Percentiles rank a stretch among this genome's conserved stretches.
phyloP scores from a whole-genome alignment of 2,797 vertebrate genomes.

The Mus minutoides region DNA sequence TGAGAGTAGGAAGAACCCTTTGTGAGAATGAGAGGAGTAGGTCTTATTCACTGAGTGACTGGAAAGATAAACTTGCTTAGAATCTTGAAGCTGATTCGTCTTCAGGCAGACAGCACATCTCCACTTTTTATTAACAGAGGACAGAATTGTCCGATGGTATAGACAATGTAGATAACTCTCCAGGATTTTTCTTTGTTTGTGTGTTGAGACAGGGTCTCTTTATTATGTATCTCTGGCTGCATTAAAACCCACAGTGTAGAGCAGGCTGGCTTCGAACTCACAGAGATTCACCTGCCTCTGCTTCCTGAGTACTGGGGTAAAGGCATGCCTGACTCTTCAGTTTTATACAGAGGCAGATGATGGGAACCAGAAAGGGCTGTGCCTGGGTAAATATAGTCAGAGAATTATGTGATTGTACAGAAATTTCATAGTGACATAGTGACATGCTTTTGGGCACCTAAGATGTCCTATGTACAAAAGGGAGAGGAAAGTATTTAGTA shows the following conservation, averaged over 20 bases:
- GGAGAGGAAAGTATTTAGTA: not conserved
- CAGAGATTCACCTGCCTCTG: not conserved
- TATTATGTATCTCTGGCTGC: not conserved
- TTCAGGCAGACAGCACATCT: not conserved
- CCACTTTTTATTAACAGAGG: not conserved
- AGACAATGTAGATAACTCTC: not conserved
- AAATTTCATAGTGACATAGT: not conserved
- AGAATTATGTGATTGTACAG: not conserved
- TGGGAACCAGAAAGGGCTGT: not conserved
- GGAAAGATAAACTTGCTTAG: not conserved
- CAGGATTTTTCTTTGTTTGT: not conserved
- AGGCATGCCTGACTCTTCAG: not conserved
- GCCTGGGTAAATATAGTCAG: not conserved
- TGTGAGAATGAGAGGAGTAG: not conserved
- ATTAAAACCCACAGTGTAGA: not conserved
- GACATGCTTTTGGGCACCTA: not conserved
- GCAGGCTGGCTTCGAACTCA: not conserved
- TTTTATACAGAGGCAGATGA: not conserved
- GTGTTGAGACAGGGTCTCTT: not conserved
- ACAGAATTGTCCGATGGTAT: not conserved
- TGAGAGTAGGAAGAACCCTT: not conserved
- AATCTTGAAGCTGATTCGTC: conserved; percentile 26
- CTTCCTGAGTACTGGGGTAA: not conserved
- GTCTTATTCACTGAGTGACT: not conserved
- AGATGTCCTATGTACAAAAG: not conserved